A percentile compares a stretch with the other conserved stretches of the same genome.
phyloP scores from a whole-genome alignment of 2,113 vertebrate genomes.

The Hydropotes inermis region DNA sequence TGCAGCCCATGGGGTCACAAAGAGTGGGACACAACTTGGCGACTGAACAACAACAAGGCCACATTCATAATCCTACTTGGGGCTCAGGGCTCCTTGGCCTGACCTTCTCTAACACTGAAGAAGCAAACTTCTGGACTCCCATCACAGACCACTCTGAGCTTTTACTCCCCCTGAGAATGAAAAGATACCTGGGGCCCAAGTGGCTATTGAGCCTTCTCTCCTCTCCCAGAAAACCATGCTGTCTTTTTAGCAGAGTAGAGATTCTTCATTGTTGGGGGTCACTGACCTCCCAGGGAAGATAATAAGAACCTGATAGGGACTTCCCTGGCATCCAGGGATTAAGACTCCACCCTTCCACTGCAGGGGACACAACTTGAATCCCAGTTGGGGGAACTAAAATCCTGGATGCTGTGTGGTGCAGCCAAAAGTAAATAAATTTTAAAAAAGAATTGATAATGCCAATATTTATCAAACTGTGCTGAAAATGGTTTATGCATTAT shows the following conservation, averaged over 20 bases:
- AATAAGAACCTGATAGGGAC: background rate
- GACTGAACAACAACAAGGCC: background rate
- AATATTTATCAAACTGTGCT: background rate
- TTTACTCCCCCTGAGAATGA: background rate
- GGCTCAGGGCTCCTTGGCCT: background rate
- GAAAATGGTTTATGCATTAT: accelerated
- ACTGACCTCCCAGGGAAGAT: background rate
- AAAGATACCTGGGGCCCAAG: too few species aligned
- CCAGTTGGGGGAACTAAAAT: background rate
- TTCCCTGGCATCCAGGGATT: background rate
- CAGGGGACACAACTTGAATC: background rate
- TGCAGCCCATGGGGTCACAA: background rate
- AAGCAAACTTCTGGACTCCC: background rate
- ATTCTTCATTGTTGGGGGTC: background rate
- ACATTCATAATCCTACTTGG: background rate
- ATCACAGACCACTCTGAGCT: background rate
- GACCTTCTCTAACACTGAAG: background rate
- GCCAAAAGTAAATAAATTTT: background rate
- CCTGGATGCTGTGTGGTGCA: background rate
- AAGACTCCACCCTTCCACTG: background rate
- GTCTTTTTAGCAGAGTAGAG: background rate
- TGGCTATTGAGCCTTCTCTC: background rate
- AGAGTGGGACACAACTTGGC: background rate
- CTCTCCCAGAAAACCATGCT: background rate
- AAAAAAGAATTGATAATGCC: background rate